Conservation (phyloP, 2,797 vertebrate species). For the Zalophus californianus region DNA sequence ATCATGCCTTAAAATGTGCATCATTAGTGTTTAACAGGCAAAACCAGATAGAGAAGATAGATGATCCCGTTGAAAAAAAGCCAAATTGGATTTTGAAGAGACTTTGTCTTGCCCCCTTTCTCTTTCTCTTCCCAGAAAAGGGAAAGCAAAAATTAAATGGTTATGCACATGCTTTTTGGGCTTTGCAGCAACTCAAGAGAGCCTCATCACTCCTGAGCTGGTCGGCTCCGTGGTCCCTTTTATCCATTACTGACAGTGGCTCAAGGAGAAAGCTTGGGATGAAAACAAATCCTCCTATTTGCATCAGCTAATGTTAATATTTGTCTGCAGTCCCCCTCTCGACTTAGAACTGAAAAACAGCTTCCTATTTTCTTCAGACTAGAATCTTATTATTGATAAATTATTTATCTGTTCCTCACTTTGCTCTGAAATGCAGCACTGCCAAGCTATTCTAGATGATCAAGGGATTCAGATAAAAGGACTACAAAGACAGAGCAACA, state of each 20-base stretch:
- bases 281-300: constrained; percentile 62
- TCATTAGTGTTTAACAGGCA: constrained; percentile 64
- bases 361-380: constrained; percentile 81
- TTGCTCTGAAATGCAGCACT: constrained; percentile 77
- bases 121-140: constrained; percentile 28
- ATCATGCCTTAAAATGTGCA: constrained; percentile 35
- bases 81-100: constrained; percentile 29
- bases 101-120: constrained; percentile 48
- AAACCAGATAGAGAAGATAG: constrained; percentile 68
- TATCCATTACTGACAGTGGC: background rate
- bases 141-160: background rate
- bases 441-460: constrained; percentile 47
- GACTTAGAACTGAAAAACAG: constrained; percentile 66
- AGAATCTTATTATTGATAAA: constrained; percentile 77
- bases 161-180: constrained; percentile 10
- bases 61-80: constrained; percentile 61
- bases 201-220: background rate
- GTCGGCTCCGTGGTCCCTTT: background rate
- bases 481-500: constrained; percentile 59
- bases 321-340: constrained; percentile 53
- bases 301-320: constrained; percentile 50
- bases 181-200: background rate
- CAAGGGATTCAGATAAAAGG: constrained; percentile 61
- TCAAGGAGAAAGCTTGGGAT: constrained; percentile 69
- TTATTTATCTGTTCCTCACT: constrained; percentile 79